Evolutionary conservation across 2,113 vertebrate species (phyloP), one percentile per base, ranked within the genome.

Genomic region (Gymnogyps californianus): DNA sequence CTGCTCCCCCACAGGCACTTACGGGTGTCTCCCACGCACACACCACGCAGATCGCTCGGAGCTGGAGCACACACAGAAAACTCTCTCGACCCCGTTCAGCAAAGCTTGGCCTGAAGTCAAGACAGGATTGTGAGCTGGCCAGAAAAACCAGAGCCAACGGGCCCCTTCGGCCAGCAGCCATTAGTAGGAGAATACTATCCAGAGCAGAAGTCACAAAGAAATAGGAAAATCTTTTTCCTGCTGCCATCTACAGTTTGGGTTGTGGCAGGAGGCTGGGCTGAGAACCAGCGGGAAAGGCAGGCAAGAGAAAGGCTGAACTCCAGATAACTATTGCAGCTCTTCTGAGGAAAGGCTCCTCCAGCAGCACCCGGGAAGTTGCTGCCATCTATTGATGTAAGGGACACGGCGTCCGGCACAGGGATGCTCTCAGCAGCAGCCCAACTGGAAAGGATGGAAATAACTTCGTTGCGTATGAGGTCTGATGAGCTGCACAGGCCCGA

Each of bases 331-430:
- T 0, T 15, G 5, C 82, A 44, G 69, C 57, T 52, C 36, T 38
- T 20, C 34, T 7, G 32, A 84, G 80, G 21, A 0, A 32, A n/a
- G 58, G 46, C 51, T 93, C 4, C 76, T 80, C 46, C 64, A 7
- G 0, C 95, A 72, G 91, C 77, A 40, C 36, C 67, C 47, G 84
- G 79, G 94, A 78, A 90, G 90, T 32, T 97, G 94, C 97, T 96
- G 97, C 97, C 96, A 96, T 90, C 96, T 97, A 51, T 26, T 92
- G 97, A 89, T 95, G 79, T 0, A 4, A 94, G 54, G 72, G 57
- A 47, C 42, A 28, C 22, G 12, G n/a, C 1, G 15, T 8, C 55
- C 16, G 3, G 78, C 71, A 4, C 49, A 3, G 54, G 47, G 75
- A 54, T 13, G 64, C 42, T 58, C 65, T 25, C 52, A 10, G 55